These are phyloP conservation scores for Varanus komodoensis DNA, from an alignment of 2,113 vertebrate genomes.

Conservation along the genomic window DNA sequence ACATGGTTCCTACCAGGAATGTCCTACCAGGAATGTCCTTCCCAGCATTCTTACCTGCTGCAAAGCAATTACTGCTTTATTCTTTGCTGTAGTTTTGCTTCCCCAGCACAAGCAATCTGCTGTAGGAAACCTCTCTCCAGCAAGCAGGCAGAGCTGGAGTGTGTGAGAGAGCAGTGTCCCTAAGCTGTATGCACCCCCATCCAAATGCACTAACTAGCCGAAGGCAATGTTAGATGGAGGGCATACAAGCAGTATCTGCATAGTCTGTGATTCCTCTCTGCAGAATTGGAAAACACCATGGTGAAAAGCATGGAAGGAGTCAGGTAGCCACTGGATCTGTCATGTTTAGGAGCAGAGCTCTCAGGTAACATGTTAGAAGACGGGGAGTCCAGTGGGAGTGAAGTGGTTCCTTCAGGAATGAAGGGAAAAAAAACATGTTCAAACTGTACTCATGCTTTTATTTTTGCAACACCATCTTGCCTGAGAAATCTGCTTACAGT, in stretches of 20 bases:
- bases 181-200: background rate
- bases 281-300: background rate
- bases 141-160: background rate
- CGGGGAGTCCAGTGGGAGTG: fast-evolving
- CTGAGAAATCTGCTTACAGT: background rate
- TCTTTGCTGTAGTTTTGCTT: background rate
- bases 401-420: background rate
- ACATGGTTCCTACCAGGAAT: background rate
- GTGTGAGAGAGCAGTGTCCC: background rate
- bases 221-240: background rate
- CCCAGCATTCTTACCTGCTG: no score
- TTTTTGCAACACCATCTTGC: background rate
- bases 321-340: fast-evolving
- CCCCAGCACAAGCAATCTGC: background rate
- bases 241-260: fast-evolving
- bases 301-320: fast-evolving
- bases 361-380: background rate
- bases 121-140: background rate
- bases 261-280: background rate
- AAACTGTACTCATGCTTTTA: background rate
- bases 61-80: background rate
- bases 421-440: background rate
- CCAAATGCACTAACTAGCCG: background rate
- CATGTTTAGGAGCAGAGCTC: background rate
- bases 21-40: background rate